Conservation (phyloP, 2,113 vertebrate genomes). For the Pungitius pungitius region DNA sequence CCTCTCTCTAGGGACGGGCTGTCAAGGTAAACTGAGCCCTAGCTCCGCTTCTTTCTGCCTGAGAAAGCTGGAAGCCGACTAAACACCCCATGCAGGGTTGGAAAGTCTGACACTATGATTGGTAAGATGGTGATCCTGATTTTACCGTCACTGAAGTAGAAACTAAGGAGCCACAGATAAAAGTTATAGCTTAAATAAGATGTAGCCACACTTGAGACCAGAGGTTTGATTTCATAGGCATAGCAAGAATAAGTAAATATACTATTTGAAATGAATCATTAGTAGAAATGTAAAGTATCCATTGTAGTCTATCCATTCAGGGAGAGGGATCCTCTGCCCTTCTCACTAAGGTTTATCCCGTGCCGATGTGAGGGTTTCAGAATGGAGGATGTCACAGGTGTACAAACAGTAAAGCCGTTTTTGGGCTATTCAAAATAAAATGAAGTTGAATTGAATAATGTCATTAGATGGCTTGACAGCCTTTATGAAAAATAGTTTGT, state of each 20-base stretch:
- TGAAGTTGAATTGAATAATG: neutral
- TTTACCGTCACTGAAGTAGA: constrained; percentile 6
- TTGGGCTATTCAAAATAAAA: too few species aligned
- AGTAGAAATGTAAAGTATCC: too few species aligned
- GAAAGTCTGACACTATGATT: constrained; percentile 18
- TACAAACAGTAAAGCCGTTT: too few species aligned
- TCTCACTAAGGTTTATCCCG: too few species aligned
- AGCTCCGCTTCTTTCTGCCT: constrained; percentile 33
- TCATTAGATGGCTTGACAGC: neutral
- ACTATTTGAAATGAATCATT: too few species aligned
- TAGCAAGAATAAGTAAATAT: neutral
- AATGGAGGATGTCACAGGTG: too few species aligned
- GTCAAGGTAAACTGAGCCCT: constrained; percentile 64
- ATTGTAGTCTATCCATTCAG: too few species aligned
- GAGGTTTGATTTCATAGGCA: neutral
- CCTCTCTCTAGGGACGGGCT: constrained; percentile 58
- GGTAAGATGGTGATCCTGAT: constrained; percentile 27
- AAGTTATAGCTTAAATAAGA: neutral
- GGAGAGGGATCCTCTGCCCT: too few species aligned
- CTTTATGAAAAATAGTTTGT: too few species aligned
- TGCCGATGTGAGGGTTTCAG: too few species aligned
- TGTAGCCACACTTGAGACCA: neutral
- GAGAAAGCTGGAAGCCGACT: constrained; percentile 37
- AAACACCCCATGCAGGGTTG: constrained; percentile 17
- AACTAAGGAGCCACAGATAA: constrained; percentile 1